Evolutionary conservation across 2,888 invertebrate species (phyloP).

Genomic region (Parnassius apollo): DNA sequence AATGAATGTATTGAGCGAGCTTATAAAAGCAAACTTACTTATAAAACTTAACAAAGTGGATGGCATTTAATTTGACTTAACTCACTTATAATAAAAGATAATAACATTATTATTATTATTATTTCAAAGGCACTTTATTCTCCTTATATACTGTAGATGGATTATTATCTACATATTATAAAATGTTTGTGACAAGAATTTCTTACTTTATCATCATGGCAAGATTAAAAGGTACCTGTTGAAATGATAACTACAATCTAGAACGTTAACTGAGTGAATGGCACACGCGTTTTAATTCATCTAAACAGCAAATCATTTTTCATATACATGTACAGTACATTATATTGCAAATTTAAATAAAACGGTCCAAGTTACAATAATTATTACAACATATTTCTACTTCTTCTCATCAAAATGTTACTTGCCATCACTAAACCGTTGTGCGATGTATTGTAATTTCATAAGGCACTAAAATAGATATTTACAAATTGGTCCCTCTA

Average conservation of each 20-base stretch:
- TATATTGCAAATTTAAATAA: constrained; percentile 31
- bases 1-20: constrained; percentile 78
- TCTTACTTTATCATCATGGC: constrained; percentile 80
- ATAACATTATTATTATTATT: constrained; percentile 66
- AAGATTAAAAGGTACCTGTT: constrained; percentile 81
- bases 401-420: constrained; percentile 42
- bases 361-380: constrained; percentile 6
- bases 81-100: constrained; percentile 71
- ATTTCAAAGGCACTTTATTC: constrained; percentile 75
- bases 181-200: constrained; percentile 74
- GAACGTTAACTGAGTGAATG: constrained; percentile 77
- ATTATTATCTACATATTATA: constrained; percentile 53
- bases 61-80: constrained; percentile 81
- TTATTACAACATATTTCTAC: constrained; percentile 4
- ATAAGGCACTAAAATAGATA: constrained; percentile 72
- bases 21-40: constrained; percentile 74
- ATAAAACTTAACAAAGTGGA: constrained; percentile 81
- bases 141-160: constrained; percentile 61
- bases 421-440: constrained; percentile 61
- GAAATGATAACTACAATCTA: constrained; percentile 72
- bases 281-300: constrained; percentile 71
- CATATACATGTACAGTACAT: constrained; percentile 49
- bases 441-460: constrained; percentile 53
- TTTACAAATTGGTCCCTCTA: constrained; percentile 63
- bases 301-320: constrained; percentile 51